phyloP scores from a whole-genome alignment of 1,140 invertebrate species.

The Pomacea maculata region DNA sequence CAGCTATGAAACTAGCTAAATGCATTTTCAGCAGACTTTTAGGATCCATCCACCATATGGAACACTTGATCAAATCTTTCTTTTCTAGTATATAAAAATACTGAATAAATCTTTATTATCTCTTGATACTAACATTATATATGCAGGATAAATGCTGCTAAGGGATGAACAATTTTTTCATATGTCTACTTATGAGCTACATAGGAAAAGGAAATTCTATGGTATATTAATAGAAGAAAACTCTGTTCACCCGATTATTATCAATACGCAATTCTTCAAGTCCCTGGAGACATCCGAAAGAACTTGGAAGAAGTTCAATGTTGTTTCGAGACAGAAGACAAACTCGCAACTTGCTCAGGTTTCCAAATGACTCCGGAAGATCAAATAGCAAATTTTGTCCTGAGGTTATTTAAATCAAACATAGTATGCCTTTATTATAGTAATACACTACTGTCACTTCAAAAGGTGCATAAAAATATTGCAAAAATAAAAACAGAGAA shows the following conservation, averaged over 20 bases:
- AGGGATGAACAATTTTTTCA: too few relatives aligned
- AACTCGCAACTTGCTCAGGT: slow-evolving; percentile 43
- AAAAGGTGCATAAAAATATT: too few relatives aligned
- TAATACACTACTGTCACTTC: too few relatives aligned
- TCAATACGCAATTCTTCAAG: slow-evolving; percentile 55
- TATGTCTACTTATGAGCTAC: too few relatives aligned
- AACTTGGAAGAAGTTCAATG: slow-evolving; percentile 46
- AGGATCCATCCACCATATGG: not conserved
- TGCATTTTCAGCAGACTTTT: not conserved
- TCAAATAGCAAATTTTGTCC: slow-evolving; percentile 57
- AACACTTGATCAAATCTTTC: not conserved
- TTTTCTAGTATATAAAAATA: not conserved
- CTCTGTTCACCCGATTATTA: slow-evolving; percentile 51
- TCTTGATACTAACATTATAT: too few relatives aligned
- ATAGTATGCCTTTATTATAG: too few relatives aligned
- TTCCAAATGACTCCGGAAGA: slow-evolving; percentile 55
- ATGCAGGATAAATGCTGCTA: too few relatives aligned
- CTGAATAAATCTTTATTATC: too few relatives aligned
- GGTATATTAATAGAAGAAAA: not conserved
- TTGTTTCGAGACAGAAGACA: slow-evolving; percentile 56
- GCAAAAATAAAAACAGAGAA: too few relatives aligned
- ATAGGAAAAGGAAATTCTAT: too few relatives aligned
- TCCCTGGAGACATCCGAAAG: slow-evolving; percentile 48
- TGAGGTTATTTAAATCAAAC: slow-evolving; percentile 8
- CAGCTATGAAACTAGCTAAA: not conserved